These are phyloP conservation scores for Epinotia bilunana DNA, from an alignment of 2,888 invertebrate species.

Conservation along the genomic window DNA sequence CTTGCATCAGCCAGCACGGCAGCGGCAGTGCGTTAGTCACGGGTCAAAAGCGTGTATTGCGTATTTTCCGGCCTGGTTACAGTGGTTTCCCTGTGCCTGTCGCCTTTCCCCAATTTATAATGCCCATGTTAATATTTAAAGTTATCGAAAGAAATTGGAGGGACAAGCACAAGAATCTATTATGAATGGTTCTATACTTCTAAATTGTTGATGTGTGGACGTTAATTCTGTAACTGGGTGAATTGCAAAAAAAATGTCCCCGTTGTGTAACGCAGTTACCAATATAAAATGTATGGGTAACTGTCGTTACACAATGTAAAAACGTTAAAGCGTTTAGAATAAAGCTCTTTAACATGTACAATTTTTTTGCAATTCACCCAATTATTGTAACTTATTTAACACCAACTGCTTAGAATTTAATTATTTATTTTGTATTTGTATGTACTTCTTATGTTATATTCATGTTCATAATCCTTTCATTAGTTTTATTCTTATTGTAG, in stretches of 20 bases:
- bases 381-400: background rate
- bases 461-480: too few relatives aligned
- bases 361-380: too few relatives aligned
- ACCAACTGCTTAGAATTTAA: background rate
- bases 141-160: background rate
- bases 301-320: too few relatives aligned
- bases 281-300: too few relatives aligned
- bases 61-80: conserved; percentile 10
- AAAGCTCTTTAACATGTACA: too few relatives aligned
- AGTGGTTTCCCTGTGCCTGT: too few relatives aligned
- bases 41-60: conserved; percentile 21
- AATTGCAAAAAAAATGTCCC: too few relatives aligned
- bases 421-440: background rate
- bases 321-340: too few relatives aligned
- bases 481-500: too few relatives aligned
- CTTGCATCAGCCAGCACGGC: conserved; percentile 46
- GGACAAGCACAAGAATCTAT: background rate
- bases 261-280: too few relatives aligned
- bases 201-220: background rate
- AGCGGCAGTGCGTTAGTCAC: conserved; percentile 17
- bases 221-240: too few relatives aligned
- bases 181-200: background rate
- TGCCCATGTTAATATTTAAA: background rate
- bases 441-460: too few relatives aligned
- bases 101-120: background rate